Conservation (phyloP, 2,797 vertebrate species). For the Emys orbicularis region DNA sequence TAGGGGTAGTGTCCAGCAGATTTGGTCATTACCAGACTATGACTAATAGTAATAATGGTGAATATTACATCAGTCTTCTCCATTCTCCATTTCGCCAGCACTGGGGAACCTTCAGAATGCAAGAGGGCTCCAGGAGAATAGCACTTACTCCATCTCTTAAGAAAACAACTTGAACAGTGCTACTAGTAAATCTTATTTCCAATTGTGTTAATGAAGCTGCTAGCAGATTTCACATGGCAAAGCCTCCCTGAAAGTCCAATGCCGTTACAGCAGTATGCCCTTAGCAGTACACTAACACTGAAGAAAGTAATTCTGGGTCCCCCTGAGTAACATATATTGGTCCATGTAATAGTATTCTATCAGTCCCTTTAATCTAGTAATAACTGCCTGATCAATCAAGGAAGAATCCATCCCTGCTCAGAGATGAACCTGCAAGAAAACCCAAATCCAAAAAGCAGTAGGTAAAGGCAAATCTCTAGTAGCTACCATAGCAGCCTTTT, state of each 20-base stretch:
- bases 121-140: background rate
- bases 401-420: background rate
- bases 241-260: fast-evolving
- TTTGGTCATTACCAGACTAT: conserved; percentile 6
- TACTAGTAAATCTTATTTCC: fast-evolving
- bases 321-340: background rate
- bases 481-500: conserved; percentile 44
- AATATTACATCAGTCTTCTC: background rate
- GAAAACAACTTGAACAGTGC: background rate
- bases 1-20: background rate
- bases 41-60: background rate
- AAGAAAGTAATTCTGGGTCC: background rate
- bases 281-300: background rate
- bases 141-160: background rate
- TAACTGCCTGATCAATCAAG: background rate
- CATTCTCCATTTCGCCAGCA: fast-evolving
- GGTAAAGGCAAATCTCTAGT: background rate
- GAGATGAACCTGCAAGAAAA: background rate
- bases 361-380: conserved; percentile 4
- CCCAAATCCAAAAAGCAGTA: background rate
- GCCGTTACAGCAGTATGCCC: background rate
- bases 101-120: background rate
- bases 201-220: background rate
- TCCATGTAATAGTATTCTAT: background rate
- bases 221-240: background rate